Evolutionary conservation across 2,888 invertebrate genomes (phyloP).

Genomic region (Melinopterus prodromus): DNA sequence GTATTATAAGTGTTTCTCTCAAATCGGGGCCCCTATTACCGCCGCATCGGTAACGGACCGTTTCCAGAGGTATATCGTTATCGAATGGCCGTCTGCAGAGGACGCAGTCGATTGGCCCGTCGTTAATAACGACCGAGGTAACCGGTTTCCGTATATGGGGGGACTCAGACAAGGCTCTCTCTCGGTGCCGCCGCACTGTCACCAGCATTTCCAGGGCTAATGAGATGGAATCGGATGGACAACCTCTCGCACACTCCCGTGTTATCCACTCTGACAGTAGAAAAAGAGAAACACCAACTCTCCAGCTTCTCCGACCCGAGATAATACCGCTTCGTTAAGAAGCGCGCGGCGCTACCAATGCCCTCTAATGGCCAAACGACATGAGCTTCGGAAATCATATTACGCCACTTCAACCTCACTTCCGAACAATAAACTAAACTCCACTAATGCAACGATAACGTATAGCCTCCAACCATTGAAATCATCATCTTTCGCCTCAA

Average conservation of each 20-base stretch:
- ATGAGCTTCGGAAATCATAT: neutral
- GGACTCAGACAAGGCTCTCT: constrained; percentile 55
- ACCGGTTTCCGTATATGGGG: constrained; percentile 61
- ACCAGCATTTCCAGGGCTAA: constrained; percentile 62
- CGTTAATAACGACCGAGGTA: constrained; percentile 50
- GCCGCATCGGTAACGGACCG: constrained; percentile 31
- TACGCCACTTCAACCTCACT: neutral
- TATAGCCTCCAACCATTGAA: neutral
- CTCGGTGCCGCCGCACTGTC: constrained; percentile 53
- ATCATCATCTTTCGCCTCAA: too few relatives aligned
- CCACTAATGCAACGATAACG: neutral
- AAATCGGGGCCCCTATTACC: neutral
- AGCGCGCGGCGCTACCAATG: neutral
- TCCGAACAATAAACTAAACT: neutral
- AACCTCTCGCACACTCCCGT: constrained; percentile 50
- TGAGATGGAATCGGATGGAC: constrained; percentile 63
- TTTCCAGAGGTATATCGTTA: constrained; percentile 54
- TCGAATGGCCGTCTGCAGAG: constrained; percentile 52
- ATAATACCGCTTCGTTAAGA: constrained; percentile 4
- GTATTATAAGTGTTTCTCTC: constrained; percentile 4
- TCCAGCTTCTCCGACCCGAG: neutral
- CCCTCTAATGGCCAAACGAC: neutral
- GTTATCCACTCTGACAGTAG: neutral
- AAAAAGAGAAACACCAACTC: constrained; percentile 1
- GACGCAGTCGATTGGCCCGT: neutral